Evolutionary conservation across 37 sponge, comb jelly and placozoan genomes (phyloP).

Genomic region (Theonella swinhoei): DNA sequence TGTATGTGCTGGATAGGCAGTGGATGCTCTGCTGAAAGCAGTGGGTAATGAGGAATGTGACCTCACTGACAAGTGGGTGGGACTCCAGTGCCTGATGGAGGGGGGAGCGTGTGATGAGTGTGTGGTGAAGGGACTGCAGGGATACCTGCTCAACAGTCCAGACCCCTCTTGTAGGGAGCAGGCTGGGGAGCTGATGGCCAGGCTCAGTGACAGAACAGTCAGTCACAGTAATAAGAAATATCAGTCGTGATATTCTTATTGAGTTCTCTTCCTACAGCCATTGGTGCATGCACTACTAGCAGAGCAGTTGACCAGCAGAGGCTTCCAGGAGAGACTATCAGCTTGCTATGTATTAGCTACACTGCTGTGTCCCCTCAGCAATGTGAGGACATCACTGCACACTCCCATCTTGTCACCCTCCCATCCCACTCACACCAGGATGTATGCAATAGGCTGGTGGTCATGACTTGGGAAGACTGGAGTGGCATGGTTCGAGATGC

Average conservation of each 20-base stretch:
- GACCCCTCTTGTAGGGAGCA: background rate
- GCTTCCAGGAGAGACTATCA: conserved; percentile 74
- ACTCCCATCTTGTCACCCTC: background rate
- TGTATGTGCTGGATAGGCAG: too few species aligned
- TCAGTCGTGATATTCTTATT: background rate
- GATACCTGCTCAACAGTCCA: conserved; percentile 15
- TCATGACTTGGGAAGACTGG: conserved; percentile 88
- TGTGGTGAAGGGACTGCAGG: conserved; percentile 21
- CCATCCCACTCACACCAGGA: conserved; percentile 42
- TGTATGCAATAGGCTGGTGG: conserved; percentile 63
- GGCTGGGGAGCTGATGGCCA: conserved; percentile 51
- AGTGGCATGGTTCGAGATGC: conserved; percentile 72
- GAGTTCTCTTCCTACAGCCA: conserved; percentile 27
- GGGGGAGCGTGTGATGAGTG: conserved; percentile 16
- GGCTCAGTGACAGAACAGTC: conserved; percentile 47
- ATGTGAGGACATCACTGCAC: conserved; percentile 27
- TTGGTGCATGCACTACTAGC: conserved; percentile 71
- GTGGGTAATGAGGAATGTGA: background rate
- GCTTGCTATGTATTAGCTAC: conserved; percentile 58
- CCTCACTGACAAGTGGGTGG: conserved; percentile 69
- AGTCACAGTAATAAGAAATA: background rate
- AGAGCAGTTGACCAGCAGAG: conserved; percentile 78
- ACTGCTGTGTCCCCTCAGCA: conserved; percentile 64
- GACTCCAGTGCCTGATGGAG: conserved; percentile 70
- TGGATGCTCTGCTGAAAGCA: conserved; percentile 45